Percentiles rank a stretch among this genome's conserved stretches.
Evolutionary conservation across 1,140 invertebrate genomes (phyloP).

Genomic region (Calephelis virginiensis): DNA sequence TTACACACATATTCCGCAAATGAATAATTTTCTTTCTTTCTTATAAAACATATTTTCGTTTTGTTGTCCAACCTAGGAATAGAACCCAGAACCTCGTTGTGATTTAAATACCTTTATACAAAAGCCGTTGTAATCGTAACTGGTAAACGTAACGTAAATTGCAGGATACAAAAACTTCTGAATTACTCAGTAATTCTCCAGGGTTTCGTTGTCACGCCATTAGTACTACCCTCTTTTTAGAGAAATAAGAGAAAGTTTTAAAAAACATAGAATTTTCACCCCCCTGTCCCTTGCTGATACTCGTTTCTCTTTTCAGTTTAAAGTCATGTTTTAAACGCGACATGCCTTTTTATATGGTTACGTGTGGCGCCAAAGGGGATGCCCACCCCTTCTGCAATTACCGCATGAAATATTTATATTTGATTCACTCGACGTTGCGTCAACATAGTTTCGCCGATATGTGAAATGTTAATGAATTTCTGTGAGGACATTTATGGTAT

Average conservation of each 20-base stretch:
- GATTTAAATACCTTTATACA: too few species aligned
- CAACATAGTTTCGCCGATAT: conserved; percentile 12
- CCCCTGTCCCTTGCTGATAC: conserved; percentile 40
- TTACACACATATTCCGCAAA: too few species aligned
- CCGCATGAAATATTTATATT: conserved; percentile 56
- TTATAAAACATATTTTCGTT: too few species aligned
- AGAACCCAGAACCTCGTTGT: too few species aligned
- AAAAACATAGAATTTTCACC: conserved; percentile 14
- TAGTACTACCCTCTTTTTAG: too few species aligned
- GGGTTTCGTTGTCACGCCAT: too few species aligned
- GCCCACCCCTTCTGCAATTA: conserved; percentile 49
- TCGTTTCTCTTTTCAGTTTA: conserved; percentile 56
- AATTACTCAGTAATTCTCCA: too few species aligned
- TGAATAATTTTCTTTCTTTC: too few species aligned
- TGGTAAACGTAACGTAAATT: too few species aligned
- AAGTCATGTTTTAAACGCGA: conserved; percentile 64
- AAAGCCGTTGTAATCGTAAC: too few species aligned
- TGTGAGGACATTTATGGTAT: not conserved
- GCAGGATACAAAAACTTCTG: too few species aligned
- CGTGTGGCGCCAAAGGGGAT: conserved; percentile 62
- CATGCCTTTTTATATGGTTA: conserved; percentile 66
- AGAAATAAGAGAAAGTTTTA: not conserved
- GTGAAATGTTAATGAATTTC: conserved; percentile 8
- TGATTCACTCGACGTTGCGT: conserved; percentile 38
- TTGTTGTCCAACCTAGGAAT: too few species aligned